Conservation (phyloP, 2,113 vertebrate genomes). For the Bubo bubo region DNA sequence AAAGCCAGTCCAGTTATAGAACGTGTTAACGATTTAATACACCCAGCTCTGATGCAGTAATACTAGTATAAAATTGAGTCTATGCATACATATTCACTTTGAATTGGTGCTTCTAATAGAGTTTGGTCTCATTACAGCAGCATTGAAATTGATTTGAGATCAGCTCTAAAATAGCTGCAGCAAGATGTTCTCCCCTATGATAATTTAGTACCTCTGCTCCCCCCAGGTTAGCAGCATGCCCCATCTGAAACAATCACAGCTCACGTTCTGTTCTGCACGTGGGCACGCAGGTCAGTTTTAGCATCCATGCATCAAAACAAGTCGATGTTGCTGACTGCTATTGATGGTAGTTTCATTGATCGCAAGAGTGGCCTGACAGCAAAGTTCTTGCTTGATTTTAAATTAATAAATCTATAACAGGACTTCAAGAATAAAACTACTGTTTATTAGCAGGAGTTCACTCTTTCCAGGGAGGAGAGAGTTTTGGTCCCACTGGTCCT, state of each 20-base stretch:
- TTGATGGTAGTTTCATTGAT: neutral
- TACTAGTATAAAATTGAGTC: neutral
- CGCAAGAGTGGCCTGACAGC: neutral
- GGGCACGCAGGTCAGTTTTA: neutral
- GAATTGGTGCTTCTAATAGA: neutral
- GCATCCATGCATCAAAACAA: neutral
- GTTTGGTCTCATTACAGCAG: neutral
- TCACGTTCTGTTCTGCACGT: neutral
- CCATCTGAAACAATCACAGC: fast-evolving
- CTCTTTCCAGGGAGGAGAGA: neutral
- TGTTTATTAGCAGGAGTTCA: neutral
- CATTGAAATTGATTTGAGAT: neutral
- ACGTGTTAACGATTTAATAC: neutral
- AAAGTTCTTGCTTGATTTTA: neutral
- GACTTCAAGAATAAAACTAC: neutral
- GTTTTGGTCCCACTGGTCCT: neutral
- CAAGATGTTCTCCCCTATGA: neutral
- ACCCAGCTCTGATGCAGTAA: neutral
- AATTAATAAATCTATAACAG: neutral
- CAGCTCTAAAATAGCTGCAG: neutral
- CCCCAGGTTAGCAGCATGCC: neutral
- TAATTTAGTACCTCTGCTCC: neutral
- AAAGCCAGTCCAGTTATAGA: neutral
- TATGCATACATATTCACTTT: neutral
- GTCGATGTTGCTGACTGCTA: neutral